Evolutionary conservation across 2,797 vertebrate species (phyloP), one percentile per base, ranked within the genome.

Genomic region (Halcyon leucocephala): DNA sequence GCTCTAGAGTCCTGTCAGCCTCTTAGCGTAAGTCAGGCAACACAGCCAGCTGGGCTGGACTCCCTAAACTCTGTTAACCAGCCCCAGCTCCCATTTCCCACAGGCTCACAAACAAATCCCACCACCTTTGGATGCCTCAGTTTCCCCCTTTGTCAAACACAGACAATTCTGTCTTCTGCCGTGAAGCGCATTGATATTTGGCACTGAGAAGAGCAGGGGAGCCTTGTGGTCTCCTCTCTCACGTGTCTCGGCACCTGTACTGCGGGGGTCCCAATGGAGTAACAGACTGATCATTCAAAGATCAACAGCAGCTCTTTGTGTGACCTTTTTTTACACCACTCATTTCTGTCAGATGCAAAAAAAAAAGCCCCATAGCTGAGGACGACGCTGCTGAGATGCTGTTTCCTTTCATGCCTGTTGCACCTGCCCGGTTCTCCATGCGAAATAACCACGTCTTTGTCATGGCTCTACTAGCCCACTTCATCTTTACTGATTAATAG

Each of bases 401-500:
- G 28, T 62, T 89, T 80, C 18, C 65, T 90, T 74, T 82, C 54
- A 22, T 21, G 64, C 71, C 37, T 42, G 70, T 72, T 4, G 9
- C 73, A 93, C 81, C 87, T 70, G 67, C 74, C 66, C 73, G 28
- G 67, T 76, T 61, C 88, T 78, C 48, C 77, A 0, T 39, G 60
- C 16, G n/a, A 85, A 94, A 78, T 65, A 82, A 44, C 58, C 88
- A 58, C 0, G 0, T 74, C 78, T 90, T 90, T 84, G 37, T 93
- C 62, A 17, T 1, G 1, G 69, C 81, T 82, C 24, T 2, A 24
- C 88, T 82, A 58, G 65, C 86, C 73, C 82, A 55, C 95, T 95
- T 87, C 88, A 65, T 93, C 92, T 96, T 83, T 83, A 87, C 93
- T 87, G 93, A 91, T 94, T 95, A 94, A 90, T 78, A 78, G 94